These are phyloP conservation scores for Tokudaia tokunoshimensis DNA, from an alignment of 2,797 vertebrate genomes.

Conservation along the genomic window DNA sequence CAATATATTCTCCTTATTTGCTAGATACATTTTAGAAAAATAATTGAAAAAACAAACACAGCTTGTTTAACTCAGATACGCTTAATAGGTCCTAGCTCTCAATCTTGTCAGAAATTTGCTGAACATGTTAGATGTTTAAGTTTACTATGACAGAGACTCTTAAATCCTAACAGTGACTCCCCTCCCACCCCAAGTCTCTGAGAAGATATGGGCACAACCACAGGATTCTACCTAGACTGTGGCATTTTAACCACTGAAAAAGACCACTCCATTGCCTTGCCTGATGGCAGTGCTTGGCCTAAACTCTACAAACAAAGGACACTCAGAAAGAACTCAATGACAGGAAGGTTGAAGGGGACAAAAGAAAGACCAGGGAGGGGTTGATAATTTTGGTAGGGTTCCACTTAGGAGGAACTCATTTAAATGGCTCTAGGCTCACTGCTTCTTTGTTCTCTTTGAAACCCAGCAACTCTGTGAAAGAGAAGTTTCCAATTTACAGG, in stretches of 20 bases:
- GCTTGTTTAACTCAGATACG: not conserved
- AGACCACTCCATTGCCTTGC: not conserved
- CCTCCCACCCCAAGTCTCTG: not conserved
- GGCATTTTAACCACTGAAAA: not conserved
- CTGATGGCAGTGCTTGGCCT: not conserved
- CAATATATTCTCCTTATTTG: not conserved
- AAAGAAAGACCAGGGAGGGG: slow-evolving; percentile 28
- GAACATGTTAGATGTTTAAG: not conserved
- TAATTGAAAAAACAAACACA: not conserved
- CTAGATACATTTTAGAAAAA: not conserved
- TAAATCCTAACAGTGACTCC: not conserved
- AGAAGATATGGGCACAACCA: not conserved
- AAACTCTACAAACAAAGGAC: not conserved
- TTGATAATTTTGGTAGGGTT: not conserved
- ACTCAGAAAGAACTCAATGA: slow-evolving; percentile 37
- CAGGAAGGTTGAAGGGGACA: slow-evolving; percentile 52
- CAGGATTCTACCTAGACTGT: not conserved
- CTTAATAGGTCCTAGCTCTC: not conserved
- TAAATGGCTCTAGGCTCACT: slow-evolving; percentile 36
- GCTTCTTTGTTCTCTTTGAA: not conserved
- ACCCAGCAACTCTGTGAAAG: not conserved
- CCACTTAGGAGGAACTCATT: slow-evolving; percentile 8
- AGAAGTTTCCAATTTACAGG: slow-evolving; percentile 61
- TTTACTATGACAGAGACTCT: not conserved
- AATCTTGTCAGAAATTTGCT: not conserved